phyloP scores from a whole-genome alignment of 2,888 invertebrate genomes.

The Drosophila niveifrons region DNA sequence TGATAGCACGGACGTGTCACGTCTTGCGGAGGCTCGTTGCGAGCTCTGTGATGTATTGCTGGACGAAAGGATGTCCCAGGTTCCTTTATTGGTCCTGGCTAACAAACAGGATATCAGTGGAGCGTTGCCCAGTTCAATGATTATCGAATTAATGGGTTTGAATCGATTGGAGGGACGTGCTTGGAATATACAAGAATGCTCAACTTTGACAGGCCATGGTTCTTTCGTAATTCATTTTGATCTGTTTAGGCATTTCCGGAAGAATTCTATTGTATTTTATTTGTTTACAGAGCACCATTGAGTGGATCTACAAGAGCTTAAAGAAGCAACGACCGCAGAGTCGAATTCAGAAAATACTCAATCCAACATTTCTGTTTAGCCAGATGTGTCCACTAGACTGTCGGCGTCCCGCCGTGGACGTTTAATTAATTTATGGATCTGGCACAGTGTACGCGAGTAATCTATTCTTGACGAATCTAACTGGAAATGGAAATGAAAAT shows the following conservation, averaged over 20 bases:
- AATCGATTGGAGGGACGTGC: slow-evolving; percentile 93
- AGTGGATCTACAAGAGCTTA: slow-evolving; percentile 47
- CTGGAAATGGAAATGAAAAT: slow-evolving; percentile 36
- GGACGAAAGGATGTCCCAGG: slow-evolving; percentile 95
- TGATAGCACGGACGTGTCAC: slow-evolving; percentile 96
- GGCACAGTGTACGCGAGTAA: slow-evolving; percentile 43
- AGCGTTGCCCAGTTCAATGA: slow-evolving; percentile 88
- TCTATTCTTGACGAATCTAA: slow-evolving; percentile 39
- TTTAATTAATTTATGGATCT: slow-evolving; percentile 64
- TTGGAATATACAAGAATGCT: slow-evolving; percentile 99
- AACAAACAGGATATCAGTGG: slow-evolving; percentile 97
- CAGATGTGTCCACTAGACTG: slow-evolving; percentile 24
- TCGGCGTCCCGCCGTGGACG: slow-evolving; percentile 8
- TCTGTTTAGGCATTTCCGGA: too few relatives aligned
- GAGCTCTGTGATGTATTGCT: slow-evolving; percentile 96
- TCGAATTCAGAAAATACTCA: slow-evolving; percentile 18
- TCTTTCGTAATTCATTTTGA: slow-evolving; percentile 90
- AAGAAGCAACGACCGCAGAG: slow-evolving; percentile 22
- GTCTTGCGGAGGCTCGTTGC: slow-evolving; percentile 96
- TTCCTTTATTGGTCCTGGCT: slow-evolving; percentile 96
- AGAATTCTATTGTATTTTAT: not conserved
- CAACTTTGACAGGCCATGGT: slow-evolving; percentile 95
- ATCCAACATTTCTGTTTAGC: slow-evolving; percentile 18
- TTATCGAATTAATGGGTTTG: slow-evolving; percentile 89
- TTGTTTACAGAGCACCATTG: slow-evolving; percentile 24